Evolutionary conservation across 2,888 invertebrate species (phyloP).

Genomic region (Drosophila emarginata): DNA sequence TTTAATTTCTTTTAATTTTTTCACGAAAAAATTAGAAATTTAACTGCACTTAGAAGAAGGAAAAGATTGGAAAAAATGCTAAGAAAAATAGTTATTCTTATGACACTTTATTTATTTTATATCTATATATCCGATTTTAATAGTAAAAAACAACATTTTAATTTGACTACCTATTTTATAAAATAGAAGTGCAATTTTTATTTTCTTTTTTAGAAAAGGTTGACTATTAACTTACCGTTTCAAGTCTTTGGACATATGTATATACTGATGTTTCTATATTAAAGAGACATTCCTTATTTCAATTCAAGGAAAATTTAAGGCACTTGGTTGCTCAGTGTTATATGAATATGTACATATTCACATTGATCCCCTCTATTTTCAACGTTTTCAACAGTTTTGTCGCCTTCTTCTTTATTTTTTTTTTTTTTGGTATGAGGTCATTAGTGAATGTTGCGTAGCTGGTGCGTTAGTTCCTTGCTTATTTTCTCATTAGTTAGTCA

Average conservation of each 20-base stretch:
- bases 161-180: too few relatives aligned
- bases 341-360: background rate
- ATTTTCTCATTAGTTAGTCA: slow-evolving; percentile 73
- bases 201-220: background rate
- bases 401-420: background rate
- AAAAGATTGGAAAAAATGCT: too few relatives aligned
- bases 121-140: too few relatives aligned
- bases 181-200: too few relatives aligned
- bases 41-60: too few relatives aligned
- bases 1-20: too few relatives aligned
- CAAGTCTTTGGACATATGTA: background rate
- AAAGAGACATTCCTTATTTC: background rate
- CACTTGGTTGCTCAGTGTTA: slow-evolving; percentile 19
- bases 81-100: too few relatives aligned
- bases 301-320: background rate
- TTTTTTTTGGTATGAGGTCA: slow-evolving; percentile 51
- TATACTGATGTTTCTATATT: background rate
- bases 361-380: slow-evolving; percentile 1
- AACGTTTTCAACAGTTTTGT: slow-evolving; percentile 30
- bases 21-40: too few relatives aligned
- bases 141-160: too few relatives aligned
- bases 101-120: too few relatives aligned
- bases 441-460: slow-evolving; percentile 52
- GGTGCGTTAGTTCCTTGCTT: slow-evolving; percentile 43
- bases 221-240: background rate